Conservation (phyloP, 2,113 vertebrate genomes). For the Ascaphus truei region DNA sequence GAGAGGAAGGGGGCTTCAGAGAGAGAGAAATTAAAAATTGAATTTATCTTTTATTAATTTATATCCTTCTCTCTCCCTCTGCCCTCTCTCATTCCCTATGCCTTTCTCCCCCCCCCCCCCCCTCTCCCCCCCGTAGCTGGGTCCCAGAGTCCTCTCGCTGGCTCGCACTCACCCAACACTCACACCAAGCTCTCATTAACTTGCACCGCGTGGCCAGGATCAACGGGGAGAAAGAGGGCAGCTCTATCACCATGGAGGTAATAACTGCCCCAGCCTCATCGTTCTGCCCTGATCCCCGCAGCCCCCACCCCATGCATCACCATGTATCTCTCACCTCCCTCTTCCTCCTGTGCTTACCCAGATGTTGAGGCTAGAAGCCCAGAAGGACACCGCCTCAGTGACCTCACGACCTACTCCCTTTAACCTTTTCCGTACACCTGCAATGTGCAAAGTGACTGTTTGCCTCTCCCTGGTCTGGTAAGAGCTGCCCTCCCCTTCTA, state of each 20-base stretch:
- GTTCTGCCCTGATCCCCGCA: too few species aligned
- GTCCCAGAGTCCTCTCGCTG: slow-evolving; percentile 33
- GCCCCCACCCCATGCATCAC: too few species aligned
- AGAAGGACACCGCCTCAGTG: slow-evolving; percentile 51
- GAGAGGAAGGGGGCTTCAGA: too few species aligned
- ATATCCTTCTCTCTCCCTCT: too few species aligned
- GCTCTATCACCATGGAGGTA: slow-evolving; percentile 33
- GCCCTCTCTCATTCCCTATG: background rate
- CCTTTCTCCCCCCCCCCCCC: background rate
- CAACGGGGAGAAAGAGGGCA: background rate
- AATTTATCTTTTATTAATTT: background rate
- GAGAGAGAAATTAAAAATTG: too few species aligned
- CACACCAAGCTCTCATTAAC: background rate
- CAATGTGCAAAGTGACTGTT: slow-evolving; percentile 58
- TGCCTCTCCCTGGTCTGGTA: slow-evolving; percentile 64
- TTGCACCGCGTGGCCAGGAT: slow-evolving; percentile 19
- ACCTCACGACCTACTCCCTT: slow-evolving; percentile 42
- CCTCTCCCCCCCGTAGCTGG: too few species aligned
- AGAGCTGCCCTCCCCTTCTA: background rate
- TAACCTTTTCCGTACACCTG: slow-evolving; percentile 64
- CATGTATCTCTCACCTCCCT: background rate
- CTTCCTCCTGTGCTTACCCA: slow-evolving; percentile 15
- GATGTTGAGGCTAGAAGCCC: slow-evolving; percentile 63
- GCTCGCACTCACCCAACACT: slow-evolving; percentile 1
- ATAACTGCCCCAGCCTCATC: too few species aligned